These are phyloP conservation scores for Anastrepha obliqua DNA, from an alignment of 1,140 invertebrate genomes.

Conservation along the genomic window DNA sequence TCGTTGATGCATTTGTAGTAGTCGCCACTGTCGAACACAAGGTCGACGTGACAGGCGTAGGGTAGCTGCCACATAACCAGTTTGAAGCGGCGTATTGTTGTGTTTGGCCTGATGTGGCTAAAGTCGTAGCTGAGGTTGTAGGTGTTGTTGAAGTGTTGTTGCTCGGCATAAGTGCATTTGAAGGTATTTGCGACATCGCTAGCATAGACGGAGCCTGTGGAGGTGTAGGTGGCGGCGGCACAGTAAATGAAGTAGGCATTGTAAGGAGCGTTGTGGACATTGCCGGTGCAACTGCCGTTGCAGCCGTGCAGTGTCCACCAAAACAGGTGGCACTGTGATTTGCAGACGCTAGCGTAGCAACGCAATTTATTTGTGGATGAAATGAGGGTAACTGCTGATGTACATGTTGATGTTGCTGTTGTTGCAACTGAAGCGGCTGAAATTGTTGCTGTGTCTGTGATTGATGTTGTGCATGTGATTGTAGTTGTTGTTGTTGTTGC, in stretches of 20 bases:
- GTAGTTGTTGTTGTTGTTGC: neutral
- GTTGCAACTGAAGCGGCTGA: neutral
- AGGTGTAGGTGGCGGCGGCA: slow-evolving; percentile 33
- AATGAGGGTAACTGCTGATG: neutral
- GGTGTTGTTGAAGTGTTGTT: neutral
- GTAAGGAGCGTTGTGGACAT: slow-evolving; percentile 8
- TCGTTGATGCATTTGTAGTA: neutral
- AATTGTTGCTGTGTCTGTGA: neutral
- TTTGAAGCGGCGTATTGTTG: neutral
- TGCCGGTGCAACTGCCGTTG: neutral
- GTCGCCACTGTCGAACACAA: neutral
- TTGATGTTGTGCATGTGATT: neutral
- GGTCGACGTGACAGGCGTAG: neutral
- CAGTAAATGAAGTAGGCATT: neutral
- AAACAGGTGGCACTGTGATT: neutral
- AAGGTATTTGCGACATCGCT: neutral
- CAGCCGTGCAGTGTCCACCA: neutral
- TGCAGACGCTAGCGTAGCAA: neutral
- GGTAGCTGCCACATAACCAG: neutral
- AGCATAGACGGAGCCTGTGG: neutral
- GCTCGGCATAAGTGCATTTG: neutral
- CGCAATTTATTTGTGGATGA: neutral
- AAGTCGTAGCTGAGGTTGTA: neutral
- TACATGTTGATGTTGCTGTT: neutral
- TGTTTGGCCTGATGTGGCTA: neutral